Base-by-base conservation (phyloP, 2,113 vertebrate species). In the Albula glossodonta region DNA sequence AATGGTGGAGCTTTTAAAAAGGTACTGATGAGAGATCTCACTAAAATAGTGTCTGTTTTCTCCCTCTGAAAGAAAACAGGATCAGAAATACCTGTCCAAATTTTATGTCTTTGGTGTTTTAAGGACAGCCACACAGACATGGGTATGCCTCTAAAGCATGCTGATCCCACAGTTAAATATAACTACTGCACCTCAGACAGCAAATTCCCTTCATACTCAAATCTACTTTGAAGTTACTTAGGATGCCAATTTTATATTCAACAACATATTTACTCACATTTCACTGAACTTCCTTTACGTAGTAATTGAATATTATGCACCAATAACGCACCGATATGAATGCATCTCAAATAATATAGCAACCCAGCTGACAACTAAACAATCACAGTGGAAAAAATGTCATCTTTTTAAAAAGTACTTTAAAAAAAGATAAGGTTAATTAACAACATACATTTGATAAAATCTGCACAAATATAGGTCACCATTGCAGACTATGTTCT, bases 361-460 rank as follows among this genome's bases (percentile, higher is more conserved):
- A 25, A n/a, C 74, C 50, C 80, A n/a, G 52, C 17, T 51, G 9
- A 51, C 22, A 31, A 80, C 56, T 85, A 60, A 9, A 51, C 52
- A 57, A 80, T 56, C 17, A 82, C n/a, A 77, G 70, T 74, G 51
- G 80, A 49, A 50, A 79, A 41, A 81, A 41, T 25, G 84, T 19
- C 57, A 53, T 79, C 83, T 41, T 51, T 78, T 77, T 78, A 77
- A 74, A 70, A 78, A 84, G 25, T 31, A 52, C 41, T 84, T 50
- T 84, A 9, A 31, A 79, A 51, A 84, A 63, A 52, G 50, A 60
- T 19, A 15, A 80, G 84, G 79, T 57, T 85, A 84, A 84, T 84
- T 84, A 85, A 80, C 51, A 81, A 80, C 78, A 80, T 31, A 60
- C 56, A 17, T 81, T 78, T 25, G 84, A 60, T 81, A 78, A 85